phyloP scores from a whole-genome alignment of 2,888 invertebrate genomes.

The Pollenia amentaria region DNA sequence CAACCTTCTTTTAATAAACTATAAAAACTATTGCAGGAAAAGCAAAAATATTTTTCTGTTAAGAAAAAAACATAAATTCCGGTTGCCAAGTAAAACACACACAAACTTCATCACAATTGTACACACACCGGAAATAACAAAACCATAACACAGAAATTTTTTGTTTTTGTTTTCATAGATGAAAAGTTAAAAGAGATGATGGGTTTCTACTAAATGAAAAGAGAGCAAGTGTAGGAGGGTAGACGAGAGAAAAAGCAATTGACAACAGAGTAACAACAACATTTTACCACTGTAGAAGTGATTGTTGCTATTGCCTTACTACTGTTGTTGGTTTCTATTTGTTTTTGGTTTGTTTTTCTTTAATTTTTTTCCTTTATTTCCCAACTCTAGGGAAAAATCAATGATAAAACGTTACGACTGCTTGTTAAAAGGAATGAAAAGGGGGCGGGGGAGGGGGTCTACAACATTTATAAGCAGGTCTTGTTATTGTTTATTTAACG shows the following conservation, averaged over 20 bases:
- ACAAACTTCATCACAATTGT: slow-evolving; percentile 15
- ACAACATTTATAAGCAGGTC: slow-evolving; percentile 18
- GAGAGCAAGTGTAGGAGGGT: neutral
- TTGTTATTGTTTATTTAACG: slow-evolving; percentile 60
- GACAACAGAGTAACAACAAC: slow-evolving; percentile 49
- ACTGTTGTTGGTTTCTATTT: slow-evolving; percentile 9
- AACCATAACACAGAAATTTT: slow-evolving; percentile 13
- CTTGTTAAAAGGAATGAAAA: slow-evolving; percentile 45
- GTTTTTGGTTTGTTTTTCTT: neutral
- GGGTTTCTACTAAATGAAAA: neutral
- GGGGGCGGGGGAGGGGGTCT: neutral
- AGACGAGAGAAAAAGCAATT: slow-evolving; percentile 39
- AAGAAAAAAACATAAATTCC: slow-evolving; percentile 62
- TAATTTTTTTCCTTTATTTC: neutral
- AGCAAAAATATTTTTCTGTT: slow-evolving; percentile 16
- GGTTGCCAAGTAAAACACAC: slow-evolving; percentile 55
- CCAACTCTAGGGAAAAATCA: slow-evolving; percentile 71
- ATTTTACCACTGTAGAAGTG: slow-evolving; percentile 30
- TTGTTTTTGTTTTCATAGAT: neutral
- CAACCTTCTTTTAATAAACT: slow-evolving; percentile 4
- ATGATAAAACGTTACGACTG: slow-evolving; percentile 68
- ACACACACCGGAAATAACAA: slow-evolving; percentile 54
- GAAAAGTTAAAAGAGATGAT: slow-evolving; percentile 15
- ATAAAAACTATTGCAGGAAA: neutral
- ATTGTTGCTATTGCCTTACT: slow-evolving; percentile 39